Evolutionary conservation across 1,140 invertebrate genomes (phyloP).

Genomic region (Thaumetopoea pityocampa): DNA sequence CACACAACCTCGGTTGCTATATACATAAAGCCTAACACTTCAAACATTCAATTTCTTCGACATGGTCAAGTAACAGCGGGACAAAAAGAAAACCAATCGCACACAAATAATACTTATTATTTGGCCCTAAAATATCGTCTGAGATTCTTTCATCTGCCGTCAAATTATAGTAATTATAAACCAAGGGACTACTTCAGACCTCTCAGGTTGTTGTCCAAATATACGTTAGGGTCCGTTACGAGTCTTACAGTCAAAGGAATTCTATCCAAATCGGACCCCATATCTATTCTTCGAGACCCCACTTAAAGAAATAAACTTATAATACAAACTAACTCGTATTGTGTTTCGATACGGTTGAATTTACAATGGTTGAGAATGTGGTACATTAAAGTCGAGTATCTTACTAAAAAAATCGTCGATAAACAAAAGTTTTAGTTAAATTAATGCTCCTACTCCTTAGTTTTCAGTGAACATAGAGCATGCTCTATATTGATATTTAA

Average conservation of each 20-base stretch:
- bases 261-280: conserved; percentile 64
- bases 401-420: conserved; percentile 69
- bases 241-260: conserved; percentile 66
- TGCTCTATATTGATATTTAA: conserved; percentile 20
- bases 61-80: too few relatives aligned
- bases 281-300: conserved; percentile 71
- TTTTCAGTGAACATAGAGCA: conserved; percentile 41
- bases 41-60: too few relatives aligned
- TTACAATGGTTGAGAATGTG: conserved; percentile 7
- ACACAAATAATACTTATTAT: too few relatives aligned
- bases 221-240: conserved; percentile 73
- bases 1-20: too few relatives aligned
- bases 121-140: conserved; percentile 16
- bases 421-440: conserved; percentile 70
- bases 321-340: conserved; percentile 23
- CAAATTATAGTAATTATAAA: conserved; percentile 74
- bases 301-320: conserved; percentile 23
- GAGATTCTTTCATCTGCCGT: conserved; percentile 61
- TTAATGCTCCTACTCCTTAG: conserved; percentile 58
- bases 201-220: conserved; percentile 73
- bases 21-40: too few relatives aligned
- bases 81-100: too few relatives aligned
- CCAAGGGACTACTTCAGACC: conserved; percentile 61
- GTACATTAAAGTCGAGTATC: conserved; percentile 59
- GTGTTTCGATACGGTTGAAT: not conserved